Evolutionary conservation across 2,797 vertebrate genomes (phyloP).

Genomic region (Lutjanus campechanus): DNA sequence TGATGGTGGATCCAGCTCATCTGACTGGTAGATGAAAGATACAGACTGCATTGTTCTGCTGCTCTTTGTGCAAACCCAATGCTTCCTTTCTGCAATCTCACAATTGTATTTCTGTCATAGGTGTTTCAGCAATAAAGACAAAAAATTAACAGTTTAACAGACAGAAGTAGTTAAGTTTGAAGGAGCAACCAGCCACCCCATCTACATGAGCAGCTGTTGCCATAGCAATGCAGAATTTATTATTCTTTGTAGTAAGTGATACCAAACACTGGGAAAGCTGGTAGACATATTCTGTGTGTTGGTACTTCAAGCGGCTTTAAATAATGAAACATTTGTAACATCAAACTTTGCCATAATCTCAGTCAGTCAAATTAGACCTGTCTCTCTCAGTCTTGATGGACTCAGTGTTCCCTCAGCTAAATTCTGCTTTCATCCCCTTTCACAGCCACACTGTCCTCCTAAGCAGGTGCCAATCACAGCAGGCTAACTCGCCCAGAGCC

Average conservation of each 20-base stretch:
- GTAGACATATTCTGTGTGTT: not conserved
- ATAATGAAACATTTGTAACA: constrained; percentile 5
- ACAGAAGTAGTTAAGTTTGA: no score
- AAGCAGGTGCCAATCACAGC: constrained; percentile 77
- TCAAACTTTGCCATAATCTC: constrained; percentile 28
- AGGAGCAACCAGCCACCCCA: no score
- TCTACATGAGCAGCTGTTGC: no score
- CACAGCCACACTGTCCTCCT: constrained; percentile 44
- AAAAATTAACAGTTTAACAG: no score
- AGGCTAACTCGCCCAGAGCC: constrained; percentile 60
- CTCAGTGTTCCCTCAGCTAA: constrained; percentile 10
- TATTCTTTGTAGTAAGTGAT: not conserved
- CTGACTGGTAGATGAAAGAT: no score
- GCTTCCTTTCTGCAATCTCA: no score
- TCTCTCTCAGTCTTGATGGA: constrained; percentile 29
- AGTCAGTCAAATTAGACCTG: constrained; percentile 14
- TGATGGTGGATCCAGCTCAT: no score
- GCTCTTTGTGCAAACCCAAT: no score
- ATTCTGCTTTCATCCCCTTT: constrained; percentile 48
- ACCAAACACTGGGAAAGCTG: not conserved
- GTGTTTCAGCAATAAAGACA: no score
- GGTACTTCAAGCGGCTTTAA: not conserved
- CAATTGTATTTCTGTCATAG: no score
- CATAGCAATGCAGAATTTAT: no score
- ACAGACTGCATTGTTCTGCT: no score